Conservation (phyloP, 23 tunicate genomes). For the Clavelina lepadiformis region DNA sequence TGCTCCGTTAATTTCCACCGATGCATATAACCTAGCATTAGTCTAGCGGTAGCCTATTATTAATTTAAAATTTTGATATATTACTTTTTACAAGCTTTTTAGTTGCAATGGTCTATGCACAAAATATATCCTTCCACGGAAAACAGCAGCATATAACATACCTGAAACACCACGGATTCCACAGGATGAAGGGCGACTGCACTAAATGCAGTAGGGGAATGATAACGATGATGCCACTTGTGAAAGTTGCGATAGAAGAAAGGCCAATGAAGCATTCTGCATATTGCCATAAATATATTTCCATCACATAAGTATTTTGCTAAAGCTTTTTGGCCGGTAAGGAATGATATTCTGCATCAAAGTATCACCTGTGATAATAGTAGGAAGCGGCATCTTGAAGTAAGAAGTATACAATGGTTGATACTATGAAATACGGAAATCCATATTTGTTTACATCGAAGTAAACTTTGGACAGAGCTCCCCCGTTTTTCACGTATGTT, state of each 20-base stretch:
- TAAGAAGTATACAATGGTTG: constrained; percentile 41
- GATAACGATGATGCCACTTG: constrained; percentile 83
- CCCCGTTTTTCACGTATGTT: constrained; percentile 51
- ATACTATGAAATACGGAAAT: constrained; percentile 45
- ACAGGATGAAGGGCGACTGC: constrained; percentile 90
- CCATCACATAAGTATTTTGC: no score
- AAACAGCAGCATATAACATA: no score
- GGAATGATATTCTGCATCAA: no score
- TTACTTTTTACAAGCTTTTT: no score
- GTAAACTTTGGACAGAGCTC: constrained; percentile 19
- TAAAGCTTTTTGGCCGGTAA: no score
- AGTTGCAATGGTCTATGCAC: no score
- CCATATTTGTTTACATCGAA: constrained; percentile 61
- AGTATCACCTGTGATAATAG: constrained; percentile 77
- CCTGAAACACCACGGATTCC: constrained; percentile 73
- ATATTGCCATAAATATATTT: no score
- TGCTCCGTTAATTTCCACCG: no score
- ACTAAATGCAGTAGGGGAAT: constrained; percentile 86
- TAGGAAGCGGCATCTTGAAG: constrained; percentile 71
- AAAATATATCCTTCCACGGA: no score
- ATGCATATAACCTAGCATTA: no score
- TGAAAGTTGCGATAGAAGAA: constrained; percentile 79
- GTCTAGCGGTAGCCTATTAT: no score
- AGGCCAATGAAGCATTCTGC: constrained; percentile 73
- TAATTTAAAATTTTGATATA: no score